Base-by-base conservation (phyloP, 2,113 vertebrate species). In the Catagonus wagneri region DNA sequence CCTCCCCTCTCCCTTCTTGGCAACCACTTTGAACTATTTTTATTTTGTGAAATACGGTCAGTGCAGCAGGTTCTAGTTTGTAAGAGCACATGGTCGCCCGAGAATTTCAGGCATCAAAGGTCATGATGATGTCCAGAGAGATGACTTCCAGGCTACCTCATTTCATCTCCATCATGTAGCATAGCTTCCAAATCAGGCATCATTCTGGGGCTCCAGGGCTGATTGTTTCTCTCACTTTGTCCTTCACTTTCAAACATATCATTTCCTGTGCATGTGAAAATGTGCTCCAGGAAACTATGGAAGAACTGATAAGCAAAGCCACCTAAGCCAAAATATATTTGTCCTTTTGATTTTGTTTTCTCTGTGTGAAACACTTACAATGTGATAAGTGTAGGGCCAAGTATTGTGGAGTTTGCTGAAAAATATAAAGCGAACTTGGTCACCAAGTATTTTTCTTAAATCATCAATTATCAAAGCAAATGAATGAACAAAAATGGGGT, bases 181-280 rank as follows among this genome's bases (percentile, higher is more conserved):
- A n/a, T 22, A 74, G 56, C 50, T 78, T 91, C 83, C 87, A 85
- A 58, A 58, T 66, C 83, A 69, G 13, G 66, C 65, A 80, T 76
- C 56, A 8, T 56, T 78, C 15, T 9, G 23, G 52, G 54, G 20
- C 74, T 34, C 54, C 16, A 10, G 11, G 58, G 7, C 9, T 36
- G 36, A 44, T 32, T 52, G 13, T 60, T 95, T 89, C n/a, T 91
- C 16, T 75, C 34, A 36, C 32, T 68, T 89, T 87, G 63, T 87
- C 61, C 56, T 87, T 92, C 50, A 66, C 23, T 23, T 75, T 63
- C 61, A 74, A 25, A 56, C 32, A 29, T 68, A 54, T 1, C 15
- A 32, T 92, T 76, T 81, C 44, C 68, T 81, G 11, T 39, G 36
- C 86, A 76, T 84, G n/a, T 68, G 60, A 56, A 58, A 88, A 93